Conservation (phyloP, 2,113 vertebrate species). For the Lagopus leucura region DNA sequence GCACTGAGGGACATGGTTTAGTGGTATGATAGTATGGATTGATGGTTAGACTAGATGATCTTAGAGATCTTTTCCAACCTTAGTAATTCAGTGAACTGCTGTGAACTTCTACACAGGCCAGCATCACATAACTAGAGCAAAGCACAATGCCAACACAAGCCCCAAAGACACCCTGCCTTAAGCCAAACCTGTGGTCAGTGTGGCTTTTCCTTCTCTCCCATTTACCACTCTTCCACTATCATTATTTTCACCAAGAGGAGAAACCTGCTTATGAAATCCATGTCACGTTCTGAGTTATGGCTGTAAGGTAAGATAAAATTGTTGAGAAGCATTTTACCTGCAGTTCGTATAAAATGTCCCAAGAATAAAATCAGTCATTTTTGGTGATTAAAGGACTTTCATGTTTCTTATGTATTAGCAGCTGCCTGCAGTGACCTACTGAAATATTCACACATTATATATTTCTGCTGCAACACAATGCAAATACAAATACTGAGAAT, state of each 20-base stretch:
- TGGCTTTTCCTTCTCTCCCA: background rate
- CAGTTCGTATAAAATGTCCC: background rate
- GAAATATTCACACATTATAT: background rate
- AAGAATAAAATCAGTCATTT: conserved; percentile 11
- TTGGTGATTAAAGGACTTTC: background rate
- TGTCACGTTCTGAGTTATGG: background rate
- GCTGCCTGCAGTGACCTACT: background rate
- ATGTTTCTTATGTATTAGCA: background rate
- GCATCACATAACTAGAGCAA: background rate
- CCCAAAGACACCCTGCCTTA: background rate
- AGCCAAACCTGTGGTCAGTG: background rate
- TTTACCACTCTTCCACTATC: background rate
- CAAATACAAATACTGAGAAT: background rate
- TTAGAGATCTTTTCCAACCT: too few relatives aligned
- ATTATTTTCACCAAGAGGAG: background rate
- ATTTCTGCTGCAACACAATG: background rate
- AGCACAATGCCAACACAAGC: background rate
- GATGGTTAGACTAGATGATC: too few relatives aligned
- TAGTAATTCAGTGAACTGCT: too few relatives aligned
- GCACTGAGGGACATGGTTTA: too few relatives aligned
- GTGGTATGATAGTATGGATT: too few relatives aligned
- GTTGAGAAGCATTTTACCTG: background rate
- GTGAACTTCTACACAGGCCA: background rate
- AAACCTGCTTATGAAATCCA: background rate
- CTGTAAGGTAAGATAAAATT: background rate